A percentile compares a stretch with the other conserved stretches of the same genome.
Evolutionary conservation across 2,888 invertebrate species (phyloP).

Genomic region (Ophion costatus): DNA sequence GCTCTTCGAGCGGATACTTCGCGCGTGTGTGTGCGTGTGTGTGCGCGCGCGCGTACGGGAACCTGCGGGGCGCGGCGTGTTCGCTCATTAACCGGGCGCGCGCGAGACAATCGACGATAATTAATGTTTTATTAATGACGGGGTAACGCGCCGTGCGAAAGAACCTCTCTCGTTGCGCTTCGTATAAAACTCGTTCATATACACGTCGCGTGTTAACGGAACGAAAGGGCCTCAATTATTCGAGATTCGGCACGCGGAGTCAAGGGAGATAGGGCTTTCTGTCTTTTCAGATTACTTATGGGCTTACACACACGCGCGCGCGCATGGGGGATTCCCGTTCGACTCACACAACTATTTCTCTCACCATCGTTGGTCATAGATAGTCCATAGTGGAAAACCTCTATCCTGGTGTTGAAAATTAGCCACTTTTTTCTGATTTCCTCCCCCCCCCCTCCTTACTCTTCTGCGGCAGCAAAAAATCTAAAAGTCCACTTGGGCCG

Average conservation of each 20-base stretch:
- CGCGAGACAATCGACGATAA: constrained; percentile 75
- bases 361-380: too few relatives aligned
- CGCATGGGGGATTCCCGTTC: too few relatives aligned
- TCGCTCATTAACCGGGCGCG: constrained; percentile 73
- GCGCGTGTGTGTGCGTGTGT: constrained; percentile 44
- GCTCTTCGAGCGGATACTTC: constrained; percentile 19
- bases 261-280: background rate
- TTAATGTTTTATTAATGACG: constrained; percentile 76
- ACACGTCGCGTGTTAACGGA: constrained; percentile 1
- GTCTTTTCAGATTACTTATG: background rate
- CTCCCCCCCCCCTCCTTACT: too few relatives aligned
- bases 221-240: background rate
- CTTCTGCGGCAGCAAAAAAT: too few relatives aligned
- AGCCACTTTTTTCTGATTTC: too few relatives aligned
- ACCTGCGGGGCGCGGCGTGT: constrained; percentile 64
- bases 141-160: constrained; percentile 71
- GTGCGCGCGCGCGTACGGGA: constrained; percentile 10
- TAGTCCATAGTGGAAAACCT: too few relatives aligned
- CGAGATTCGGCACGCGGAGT: background rate
- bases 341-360: too few relatives aligned
- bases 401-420: too few relatives aligned
- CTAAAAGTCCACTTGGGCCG: too few relatives aligned
- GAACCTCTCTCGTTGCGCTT: constrained; percentile 66
- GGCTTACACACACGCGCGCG: background rate
- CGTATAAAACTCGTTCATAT: constrained; percentile 7